Percentiles rank a stretch among this genome's conserved stretches.
These are phyloP conservation scores for Salminus brasiliensis DNA, from an alignment of 2,113 vertebrate species.

Conservation along the genomic window DNA sequence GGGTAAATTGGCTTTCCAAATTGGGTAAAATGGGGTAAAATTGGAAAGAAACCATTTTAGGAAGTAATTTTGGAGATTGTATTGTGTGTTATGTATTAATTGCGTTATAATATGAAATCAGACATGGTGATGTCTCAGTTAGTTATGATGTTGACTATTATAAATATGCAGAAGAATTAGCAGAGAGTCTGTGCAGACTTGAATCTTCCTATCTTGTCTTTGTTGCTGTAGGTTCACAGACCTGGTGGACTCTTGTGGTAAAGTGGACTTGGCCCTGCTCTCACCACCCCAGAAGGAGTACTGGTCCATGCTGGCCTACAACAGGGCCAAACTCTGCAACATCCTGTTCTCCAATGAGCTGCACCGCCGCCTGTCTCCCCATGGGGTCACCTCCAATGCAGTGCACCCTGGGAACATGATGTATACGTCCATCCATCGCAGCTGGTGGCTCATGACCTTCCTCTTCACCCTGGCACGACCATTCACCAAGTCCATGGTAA, in stretches of 20 bases:
- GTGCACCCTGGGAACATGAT: constrained; percentile 97
- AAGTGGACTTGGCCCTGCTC: constrained; percentile 85
- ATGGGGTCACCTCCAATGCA: constrained; percentile 86
- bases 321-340: constrained; percentile 95
- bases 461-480: constrained; percentile 91
- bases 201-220: neutral
- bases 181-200: too few relatives aligned
- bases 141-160: too few relatives aligned
- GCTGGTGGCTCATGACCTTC: constrained; percentile 93
- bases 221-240: constrained; percentile 85
- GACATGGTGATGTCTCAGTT: too few relatives aligned
- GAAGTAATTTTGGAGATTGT: too few relatives aligned
- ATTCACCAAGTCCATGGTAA: constrained; percentile 98
- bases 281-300: constrained; percentile 87
- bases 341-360: constrained; percentile 92
- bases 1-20: too few relatives aligned
- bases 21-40: too few relatives aligned
- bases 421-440: constrained; percentile 87
- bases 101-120: too few relatives aligned
- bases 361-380: constrained; percentile 86
- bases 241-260: constrained; percentile 84
- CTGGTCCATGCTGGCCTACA: constrained; percentile 97
- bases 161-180: too few relatives aligned
- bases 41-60: too few relatives aligned
- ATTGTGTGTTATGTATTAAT: too few relatives aligned